These are phyloP conservation scores for Anthopleura sola DNA, from an alignment of 64 coral and sea anemone genomes.

Conservation along the genomic window DNA sequence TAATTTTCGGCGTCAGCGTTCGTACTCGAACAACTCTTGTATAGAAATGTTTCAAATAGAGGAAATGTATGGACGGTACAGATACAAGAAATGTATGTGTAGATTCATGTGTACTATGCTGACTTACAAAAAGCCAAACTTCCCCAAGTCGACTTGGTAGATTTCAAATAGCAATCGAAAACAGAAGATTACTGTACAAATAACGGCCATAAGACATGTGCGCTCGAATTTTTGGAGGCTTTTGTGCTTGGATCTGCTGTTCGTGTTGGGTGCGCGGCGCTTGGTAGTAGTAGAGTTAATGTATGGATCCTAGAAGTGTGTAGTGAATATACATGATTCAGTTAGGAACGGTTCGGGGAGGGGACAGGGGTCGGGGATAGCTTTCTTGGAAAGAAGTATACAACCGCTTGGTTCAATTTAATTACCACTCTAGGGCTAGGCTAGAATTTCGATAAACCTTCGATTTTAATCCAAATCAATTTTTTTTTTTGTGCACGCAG, in stretches of 20 bases:
- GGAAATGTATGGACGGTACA: not conserved
- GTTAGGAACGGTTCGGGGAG: not conserved
- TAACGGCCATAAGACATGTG: slow-evolving; percentile 11
- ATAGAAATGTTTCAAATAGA: slow-evolving; percentile 6
- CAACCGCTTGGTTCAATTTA: not conserved
- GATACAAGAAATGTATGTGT: slow-evolving; percentile 14
- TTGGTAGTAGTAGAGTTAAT: not conserved
- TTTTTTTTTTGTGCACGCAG: not conserved
- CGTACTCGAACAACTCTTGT: not conserved
- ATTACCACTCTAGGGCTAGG: not conserved
- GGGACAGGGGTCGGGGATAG: not conserved
- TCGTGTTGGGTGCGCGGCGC: slow-evolving; percentile 4
- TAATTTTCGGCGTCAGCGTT: not conserved
- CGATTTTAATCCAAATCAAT: not conserved
- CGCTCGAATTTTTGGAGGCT: slow-evolving; percentile 2
- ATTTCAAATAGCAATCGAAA: not conserved
- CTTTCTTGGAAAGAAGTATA: not conserved
- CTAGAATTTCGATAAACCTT: not conserved
- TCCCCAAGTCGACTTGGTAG: not conserved
- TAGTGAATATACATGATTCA: not conserved
- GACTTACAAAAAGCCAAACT: not conserved
- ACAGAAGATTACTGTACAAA: not conserved
- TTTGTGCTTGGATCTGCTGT: not conserved
- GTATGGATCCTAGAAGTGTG: not conserved
- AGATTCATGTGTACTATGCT: not conserved